phyloP scores from a whole-genome alignment of 2,113 vertebrate species.

The Phalacrocorax brasilianus region DNA sequence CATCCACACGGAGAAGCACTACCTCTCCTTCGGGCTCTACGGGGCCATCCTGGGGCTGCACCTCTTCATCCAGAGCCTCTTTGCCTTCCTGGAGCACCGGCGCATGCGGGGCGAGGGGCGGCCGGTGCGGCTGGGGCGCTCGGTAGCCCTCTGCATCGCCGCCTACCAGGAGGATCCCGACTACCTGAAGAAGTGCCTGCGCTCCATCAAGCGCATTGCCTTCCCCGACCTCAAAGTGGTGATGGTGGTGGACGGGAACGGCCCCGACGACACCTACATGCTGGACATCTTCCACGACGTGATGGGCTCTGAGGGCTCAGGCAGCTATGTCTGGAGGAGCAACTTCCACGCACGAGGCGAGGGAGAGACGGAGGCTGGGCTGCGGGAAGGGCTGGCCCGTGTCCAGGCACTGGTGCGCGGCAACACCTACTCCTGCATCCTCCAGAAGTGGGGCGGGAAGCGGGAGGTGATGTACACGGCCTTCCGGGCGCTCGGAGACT shows the following conservation, averaged over 20 bases:
- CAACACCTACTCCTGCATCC: conserved; percentile 88
- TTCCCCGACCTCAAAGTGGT: conserved; percentile 92
- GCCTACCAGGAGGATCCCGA: conserved; percentile 96
- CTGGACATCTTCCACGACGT: conserved; percentile 96
- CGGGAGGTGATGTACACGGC: conserved; percentile 99
- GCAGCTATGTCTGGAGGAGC: conserved; percentile 90
- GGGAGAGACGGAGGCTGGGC: conserved; percentile 72
- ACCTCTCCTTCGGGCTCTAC: conserved; percentile 97
- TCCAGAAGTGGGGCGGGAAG: conserved; percentile 98
- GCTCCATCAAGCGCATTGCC: conserved; percentile 87
- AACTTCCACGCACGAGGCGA: conserved; percentile 86
- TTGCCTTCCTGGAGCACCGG: conserved; percentile 94
- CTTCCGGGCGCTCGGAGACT: conserved; percentile 92
- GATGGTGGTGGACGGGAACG: conserved; percentile 95
- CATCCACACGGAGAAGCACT: conserved; percentile 97
- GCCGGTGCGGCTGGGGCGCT: conserved; percentile 73
- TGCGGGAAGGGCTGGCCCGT: conserved; percentile 67
- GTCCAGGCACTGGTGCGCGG: conserved; percentile 81
- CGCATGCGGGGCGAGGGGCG: conserved; percentile 81
- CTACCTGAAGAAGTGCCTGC: conserved; percentile 94
- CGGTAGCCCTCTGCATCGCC: conserved; percentile 93
- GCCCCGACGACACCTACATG: conserved; percentile 93
- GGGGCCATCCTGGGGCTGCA: conserved; percentile 95
- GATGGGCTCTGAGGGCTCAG: conserved; percentile 83
- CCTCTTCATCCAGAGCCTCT: conserved; percentile 94